phyloP scores from a whole-genome alignment of 2,888 invertebrate genomes.

The Chrysopilus asiliformis region DNA sequence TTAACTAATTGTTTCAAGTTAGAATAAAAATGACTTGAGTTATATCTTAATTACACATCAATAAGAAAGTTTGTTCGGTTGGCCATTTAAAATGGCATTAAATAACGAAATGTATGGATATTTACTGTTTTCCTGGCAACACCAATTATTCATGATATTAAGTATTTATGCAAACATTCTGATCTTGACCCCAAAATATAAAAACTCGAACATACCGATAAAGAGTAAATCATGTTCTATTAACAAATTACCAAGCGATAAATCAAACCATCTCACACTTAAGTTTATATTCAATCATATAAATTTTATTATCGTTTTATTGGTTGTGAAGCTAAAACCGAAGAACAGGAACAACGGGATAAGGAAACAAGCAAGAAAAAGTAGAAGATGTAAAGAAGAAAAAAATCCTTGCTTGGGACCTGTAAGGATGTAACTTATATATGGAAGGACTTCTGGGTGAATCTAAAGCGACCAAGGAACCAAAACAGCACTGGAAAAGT shows the following conservation, averaged over 20 bases:
- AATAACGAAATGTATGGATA: no score
- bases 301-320: conserved; percentile 25
- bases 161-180: conserved; percentile 9
- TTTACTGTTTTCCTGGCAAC: no score
- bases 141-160: no score
- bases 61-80: no score
- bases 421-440: no score
- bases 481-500: not conserved
- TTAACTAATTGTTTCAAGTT: no score
- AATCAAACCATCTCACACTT: conserved; percentile 22
- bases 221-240: conserved; percentile 23
- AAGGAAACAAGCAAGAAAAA: not conserved
- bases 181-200: no score
- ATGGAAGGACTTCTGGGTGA: no score
- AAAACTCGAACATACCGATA: conserved; percentile 11
- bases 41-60: no score
- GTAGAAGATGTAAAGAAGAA: not conserved
- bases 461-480: not conserved
- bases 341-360: not conserved
- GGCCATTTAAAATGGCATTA: no score
- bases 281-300: conserved; percentile 24
- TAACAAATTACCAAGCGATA: conserved; percentile 23
- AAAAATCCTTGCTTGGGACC: not conserved
- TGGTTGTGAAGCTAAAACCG: conserved; percentile 13
- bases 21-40: no score